phyloP scores from a whole-genome alignment of 2,888 invertebrate species.

The Scaptomyza caliginosa region DNA sequence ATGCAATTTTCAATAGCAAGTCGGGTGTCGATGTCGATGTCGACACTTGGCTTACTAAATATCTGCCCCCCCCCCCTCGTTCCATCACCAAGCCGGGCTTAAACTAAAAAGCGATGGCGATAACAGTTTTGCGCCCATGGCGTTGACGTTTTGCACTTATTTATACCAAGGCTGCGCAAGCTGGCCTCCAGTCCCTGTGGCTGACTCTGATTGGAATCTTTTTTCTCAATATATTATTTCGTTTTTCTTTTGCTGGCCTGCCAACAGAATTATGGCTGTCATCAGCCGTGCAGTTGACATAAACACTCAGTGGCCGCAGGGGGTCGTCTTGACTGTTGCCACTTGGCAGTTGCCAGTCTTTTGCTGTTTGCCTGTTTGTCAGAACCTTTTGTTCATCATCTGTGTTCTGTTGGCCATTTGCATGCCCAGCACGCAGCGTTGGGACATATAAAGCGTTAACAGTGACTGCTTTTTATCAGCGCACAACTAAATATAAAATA shows the following conservation, averaged over 20 bases:
- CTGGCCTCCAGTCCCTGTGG: constrained; percentile 40
- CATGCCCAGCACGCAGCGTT: constrained; percentile 72
- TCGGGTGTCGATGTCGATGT: constrained; percentile 57
- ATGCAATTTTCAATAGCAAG: constrained; percentile 40
- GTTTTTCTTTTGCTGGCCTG: constrained; percentile 16
- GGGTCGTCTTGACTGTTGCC: constrained; percentile 67
- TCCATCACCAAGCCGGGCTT: too few relatives aligned
- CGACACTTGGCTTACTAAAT: constrained; percentile 79
- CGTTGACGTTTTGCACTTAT: constrained; percentile 79
- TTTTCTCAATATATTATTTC: constrained; percentile 6
- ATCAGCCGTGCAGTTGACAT: constrained; percentile 79
- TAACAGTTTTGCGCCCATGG: constrained; percentile 75
- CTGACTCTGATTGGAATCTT: constrained; percentile 61
- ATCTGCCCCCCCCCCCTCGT: constrained; percentile 44
- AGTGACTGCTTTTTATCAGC: constrained; percentile 31
- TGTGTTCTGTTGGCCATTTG: constrained; percentile 51
- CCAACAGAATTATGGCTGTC: constrained; percentile 78
- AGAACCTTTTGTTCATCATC: constrained; percentile 46
- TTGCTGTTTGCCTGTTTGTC: constrained; percentile 27
- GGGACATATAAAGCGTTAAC: constrained; percentile 45
- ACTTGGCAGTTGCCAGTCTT: constrained; percentile 14
- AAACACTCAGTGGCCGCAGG: constrained; percentile 73
- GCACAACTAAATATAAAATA: constrained; percentile 72
- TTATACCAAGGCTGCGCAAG: constrained; percentile 57
- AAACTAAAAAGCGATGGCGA: constrained; percentile 72